These are phyloP conservation scores for Lithosia quadra DNA, from an alignment of 2,888 invertebrate genomes.

Conservation along the genomic window DNA sequence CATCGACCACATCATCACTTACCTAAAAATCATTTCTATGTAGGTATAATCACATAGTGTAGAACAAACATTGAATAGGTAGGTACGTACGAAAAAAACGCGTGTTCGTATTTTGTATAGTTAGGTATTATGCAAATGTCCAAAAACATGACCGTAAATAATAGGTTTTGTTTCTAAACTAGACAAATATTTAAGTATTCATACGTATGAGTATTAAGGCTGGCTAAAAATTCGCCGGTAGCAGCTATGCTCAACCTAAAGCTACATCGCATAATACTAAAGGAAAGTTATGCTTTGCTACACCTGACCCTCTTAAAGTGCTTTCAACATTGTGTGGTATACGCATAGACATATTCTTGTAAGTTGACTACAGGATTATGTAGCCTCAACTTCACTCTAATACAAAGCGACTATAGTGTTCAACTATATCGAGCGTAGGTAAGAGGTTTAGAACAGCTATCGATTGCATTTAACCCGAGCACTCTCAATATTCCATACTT, in stretches of 20 bases:
- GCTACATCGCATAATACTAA: conserved; percentile 2
- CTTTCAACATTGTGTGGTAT: conserved; percentile 22
- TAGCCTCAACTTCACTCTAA: neutral
- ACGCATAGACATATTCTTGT: conserved; percentile 7
- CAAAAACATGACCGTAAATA: neutral
- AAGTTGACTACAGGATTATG: conserved; percentile 1
- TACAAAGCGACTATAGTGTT: conserved; percentile 7
- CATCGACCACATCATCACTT: too few species aligned
- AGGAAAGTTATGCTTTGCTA: conserved; percentile 4
- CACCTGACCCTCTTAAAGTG: conserved; percentile 18
- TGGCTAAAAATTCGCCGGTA: neutral
- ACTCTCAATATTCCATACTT: neutral
- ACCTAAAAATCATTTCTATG: neutral
- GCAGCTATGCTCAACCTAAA: neutral
- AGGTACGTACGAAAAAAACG: too few species aligned
- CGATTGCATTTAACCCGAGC: conserved; percentile 8
- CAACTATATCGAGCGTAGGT: conserved; percentile 3
- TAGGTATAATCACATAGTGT: too few species aligned
- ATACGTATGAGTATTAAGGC: neutral
- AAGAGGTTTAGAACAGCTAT: conserved; percentile 14
- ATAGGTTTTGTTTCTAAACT: neutral
- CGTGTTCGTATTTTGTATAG: neutral
- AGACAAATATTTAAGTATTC: neutral
- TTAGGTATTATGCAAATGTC: neutral
- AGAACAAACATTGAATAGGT: too few species aligned